These are phyloP conservation scores for Plecotus auritus DNA, from an alignment of 2,113 vertebrate genomes.

Conservation along the genomic window DNA sequence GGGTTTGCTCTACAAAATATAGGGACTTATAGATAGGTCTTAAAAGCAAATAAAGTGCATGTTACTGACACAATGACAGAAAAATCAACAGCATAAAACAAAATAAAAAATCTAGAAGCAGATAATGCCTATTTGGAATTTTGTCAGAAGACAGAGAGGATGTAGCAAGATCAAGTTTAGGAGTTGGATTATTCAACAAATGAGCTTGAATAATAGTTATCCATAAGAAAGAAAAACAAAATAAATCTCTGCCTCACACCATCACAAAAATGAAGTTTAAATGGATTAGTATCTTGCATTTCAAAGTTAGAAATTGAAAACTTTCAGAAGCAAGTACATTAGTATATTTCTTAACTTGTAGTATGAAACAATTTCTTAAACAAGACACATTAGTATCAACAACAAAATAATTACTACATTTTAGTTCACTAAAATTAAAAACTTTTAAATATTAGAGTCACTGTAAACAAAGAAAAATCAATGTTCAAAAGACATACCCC, in stretches of 20 bases:
- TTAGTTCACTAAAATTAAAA: background rate
- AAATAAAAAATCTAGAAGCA: background rate
- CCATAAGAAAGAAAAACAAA: background rate
- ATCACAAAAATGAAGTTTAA: background rate
- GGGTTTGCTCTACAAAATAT: background rate
- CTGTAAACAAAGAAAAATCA: background rate
- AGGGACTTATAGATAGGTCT: background rate
- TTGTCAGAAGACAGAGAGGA: background rate
- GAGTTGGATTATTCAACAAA: background rate
- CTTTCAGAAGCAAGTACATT: background rate
- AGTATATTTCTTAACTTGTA: background rate
- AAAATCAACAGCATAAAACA: background rate
- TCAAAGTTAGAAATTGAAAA: slow-evolving; percentile 10
- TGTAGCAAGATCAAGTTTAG: background rate
- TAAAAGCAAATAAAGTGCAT: background rate
- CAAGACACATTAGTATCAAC: background rate
- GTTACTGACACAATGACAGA: background rate
- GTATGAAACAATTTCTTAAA: background rate
- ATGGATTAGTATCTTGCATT: background rate
- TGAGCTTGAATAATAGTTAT: background rate
- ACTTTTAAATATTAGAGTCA: background rate
- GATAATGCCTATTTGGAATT: background rate
- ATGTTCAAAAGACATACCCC: background rate
- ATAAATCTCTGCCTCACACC: background rate
- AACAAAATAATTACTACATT: background rate